Evolutionary conservation across 2,797 vertebrate genomes (phyloP).

Genomic region (Ptychobarbus kaznakovi): DNA sequence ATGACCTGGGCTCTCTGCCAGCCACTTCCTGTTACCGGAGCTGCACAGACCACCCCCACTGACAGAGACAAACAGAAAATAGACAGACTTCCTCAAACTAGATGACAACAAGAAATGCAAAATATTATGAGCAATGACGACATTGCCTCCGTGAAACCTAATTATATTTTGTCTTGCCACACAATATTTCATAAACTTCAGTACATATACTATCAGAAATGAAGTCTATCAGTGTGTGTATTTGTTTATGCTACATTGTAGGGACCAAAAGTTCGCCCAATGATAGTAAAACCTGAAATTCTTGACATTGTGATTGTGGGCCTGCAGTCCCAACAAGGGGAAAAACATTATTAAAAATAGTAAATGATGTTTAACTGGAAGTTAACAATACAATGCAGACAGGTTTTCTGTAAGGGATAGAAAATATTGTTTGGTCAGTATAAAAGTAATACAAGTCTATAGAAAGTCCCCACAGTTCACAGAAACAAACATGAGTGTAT

Average conservation of each 20-base stretch:
- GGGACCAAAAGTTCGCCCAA: too few relatives aligned
- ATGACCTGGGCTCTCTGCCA: conserved; percentile 88
- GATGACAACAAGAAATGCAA: not conserved
- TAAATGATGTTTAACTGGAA: too few relatives aligned
- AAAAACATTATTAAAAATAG: too few relatives aligned
- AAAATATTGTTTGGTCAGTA: too few relatives aligned
- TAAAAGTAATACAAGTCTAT: too few relatives aligned
- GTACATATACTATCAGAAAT: not conserved
- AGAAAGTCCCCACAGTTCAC: too few relatives aligned
- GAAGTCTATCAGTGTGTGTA: not conserved
- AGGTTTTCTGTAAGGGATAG: too few relatives aligned
- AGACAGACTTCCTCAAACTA: not conserved
- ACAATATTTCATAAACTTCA: not conserved
- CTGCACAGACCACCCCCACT: conserved; percentile 80
- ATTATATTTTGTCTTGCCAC: not conserved
- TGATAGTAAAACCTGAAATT: too few relatives aligned
- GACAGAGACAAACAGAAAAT: not conserved
- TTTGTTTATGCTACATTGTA: too few relatives aligned
- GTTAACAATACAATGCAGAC: too few relatives aligned
- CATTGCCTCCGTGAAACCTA: not conserved
- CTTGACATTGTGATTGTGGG: too few relatives aligned
- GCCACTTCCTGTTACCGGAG: conserved; percentile 79
- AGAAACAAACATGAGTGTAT: not conserved
- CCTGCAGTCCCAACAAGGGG: too few relatives aligned
- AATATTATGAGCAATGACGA: not conserved